phyloP scores from a whole-genome alignment of 1,140 invertebrate species.

The Papilio machaon region DNA sequence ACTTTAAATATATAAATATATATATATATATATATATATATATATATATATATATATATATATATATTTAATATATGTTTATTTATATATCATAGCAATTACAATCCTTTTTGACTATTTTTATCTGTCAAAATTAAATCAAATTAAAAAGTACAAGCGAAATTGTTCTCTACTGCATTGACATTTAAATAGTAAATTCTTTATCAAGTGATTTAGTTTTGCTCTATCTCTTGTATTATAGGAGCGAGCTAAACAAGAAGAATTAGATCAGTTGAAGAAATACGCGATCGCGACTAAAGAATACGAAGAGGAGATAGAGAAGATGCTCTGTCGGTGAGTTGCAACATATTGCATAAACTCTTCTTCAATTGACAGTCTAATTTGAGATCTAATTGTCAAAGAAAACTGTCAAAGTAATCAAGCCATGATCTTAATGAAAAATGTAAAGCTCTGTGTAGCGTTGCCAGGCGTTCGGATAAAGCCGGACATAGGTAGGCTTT shows the following conservation, averaged over 20 bases:
- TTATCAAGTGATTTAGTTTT: not conserved
- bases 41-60: too few relatives aligned
- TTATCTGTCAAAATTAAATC: not conserved
- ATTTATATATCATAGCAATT: too few relatives aligned
- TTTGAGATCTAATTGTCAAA: too few relatives aligned
- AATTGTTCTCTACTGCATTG: too few relatives aligned
- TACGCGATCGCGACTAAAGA: constrained; percentile 59
- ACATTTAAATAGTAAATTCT: too few relatives aligned
- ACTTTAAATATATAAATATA: too few relatives aligned
- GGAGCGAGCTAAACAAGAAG: constrained; percentile 63
- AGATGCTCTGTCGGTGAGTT: constrained; percentile 65
- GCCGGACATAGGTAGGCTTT: too few relatives aligned
- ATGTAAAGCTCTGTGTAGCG: too few relatives aligned
- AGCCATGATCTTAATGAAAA: not conserved
- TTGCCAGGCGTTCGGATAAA: too few relatives aligned
- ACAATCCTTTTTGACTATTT: not conserved
- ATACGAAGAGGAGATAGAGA: constrained; percentile 63
- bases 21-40: too few relatives aligned
- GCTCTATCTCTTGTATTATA: constrained; percentile 31
- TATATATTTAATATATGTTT: too few relatives aligned
- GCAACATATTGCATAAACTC: not conserved
- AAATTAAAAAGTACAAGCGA: too few relatives aligned
- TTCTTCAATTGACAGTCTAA: not conserved
- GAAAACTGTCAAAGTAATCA: not conserved
- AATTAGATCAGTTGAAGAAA: constrained; percentile 63